These are phyloP conservation scores for Chaetophractus vellerosus DNA, from an alignment of 2,797 vertebrate genomes.

Conservation along the genomic window DNA sequence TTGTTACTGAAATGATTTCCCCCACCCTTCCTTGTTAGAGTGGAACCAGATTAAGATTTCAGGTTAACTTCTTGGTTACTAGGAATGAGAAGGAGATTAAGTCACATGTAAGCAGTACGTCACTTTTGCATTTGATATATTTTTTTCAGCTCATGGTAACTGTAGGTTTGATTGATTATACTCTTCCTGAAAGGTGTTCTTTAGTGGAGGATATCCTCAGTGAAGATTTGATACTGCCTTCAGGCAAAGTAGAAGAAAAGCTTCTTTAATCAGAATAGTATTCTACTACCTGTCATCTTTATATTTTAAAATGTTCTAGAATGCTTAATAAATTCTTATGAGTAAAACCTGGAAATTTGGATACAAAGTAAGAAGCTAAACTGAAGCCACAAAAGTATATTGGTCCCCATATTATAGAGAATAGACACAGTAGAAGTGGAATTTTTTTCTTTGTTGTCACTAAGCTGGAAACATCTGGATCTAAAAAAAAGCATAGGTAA, in stretches of 20 bases:
- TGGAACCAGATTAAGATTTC: conserved; percentile 70
- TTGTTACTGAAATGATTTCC: conserved; percentile 91
- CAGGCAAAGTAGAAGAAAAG: background rate
- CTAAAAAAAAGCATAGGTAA: background rate
- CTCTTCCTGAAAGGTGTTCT: background rate
- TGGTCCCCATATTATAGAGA: background rate
- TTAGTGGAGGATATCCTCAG: background rate
- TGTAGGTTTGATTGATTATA: background rate
- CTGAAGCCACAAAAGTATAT: accelerated
- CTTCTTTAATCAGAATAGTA: background rate
- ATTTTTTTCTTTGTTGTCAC: background rate
- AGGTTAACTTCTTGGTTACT: conserved; percentile 63
- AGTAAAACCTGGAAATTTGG: background rate
- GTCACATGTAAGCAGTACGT: background rate
- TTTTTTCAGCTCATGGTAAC: background rate
- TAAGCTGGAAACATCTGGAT: background rate
- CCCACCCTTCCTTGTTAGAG: conserved; percentile 65
- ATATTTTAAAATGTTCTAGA: background rate
- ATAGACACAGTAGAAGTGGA: background rate
- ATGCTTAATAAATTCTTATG: background rate
- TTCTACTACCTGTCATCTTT: background rate
- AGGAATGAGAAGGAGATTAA: conserved; percentile 26
- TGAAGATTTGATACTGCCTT: background rate
- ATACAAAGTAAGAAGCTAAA: background rate
- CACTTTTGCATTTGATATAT: background rate